These are phyloP conservation scores for Drosophila guanche DNA, from an alignment of 1,140 invertebrate species.

Conservation along the genomic window DNA sequence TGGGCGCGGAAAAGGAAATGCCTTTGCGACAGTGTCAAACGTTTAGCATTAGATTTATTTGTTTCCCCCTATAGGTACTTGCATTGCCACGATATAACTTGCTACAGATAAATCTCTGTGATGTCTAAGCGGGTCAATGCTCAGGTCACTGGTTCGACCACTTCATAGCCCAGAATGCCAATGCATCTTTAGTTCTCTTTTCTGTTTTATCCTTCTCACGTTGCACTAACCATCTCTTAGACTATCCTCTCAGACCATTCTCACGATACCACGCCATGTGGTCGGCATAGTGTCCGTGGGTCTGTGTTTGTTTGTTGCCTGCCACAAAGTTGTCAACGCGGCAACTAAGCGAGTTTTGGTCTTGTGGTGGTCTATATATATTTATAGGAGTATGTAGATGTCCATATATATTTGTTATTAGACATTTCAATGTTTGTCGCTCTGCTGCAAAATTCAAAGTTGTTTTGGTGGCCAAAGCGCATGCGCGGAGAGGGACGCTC, in stretches of 20 bases:
- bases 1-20: conserved; percentile 38
- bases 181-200: conserved; percentile 25
- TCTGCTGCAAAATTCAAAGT: conserved; percentile 39
- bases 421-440: conserved; percentile 32
- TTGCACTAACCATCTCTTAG: conserved; percentile 37
- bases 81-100: conserved; percentile 21
- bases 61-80: conserved; percentile 30
- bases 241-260: not conserved
- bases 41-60: conserved; percentile 76
- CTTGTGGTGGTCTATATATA: conserved; percentile 63
- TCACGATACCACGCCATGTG: not conserved
- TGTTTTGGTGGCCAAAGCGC: conserved; percentile 18
- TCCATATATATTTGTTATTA: conserved; percentile 16
- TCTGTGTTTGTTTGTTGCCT: conserved; percentile 49
- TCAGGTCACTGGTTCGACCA: conserved; percentile 48
- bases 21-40: conserved; percentile 71
- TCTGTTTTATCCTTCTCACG: conserved; percentile 10
- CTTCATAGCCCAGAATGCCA: conserved; percentile 42
- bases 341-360: conserved; percentile 68
- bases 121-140: conserved; percentile 72
- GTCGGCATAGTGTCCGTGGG: conserved; percentile 15
- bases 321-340: conserved; percentile 74
- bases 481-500: not conserved
- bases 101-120: conserved; percentile 52
- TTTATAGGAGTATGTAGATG: conserved; percentile 40